Conservation (phyloP, 2,797 vertebrate genomes). For the Phalloptychus januarius region DNA sequence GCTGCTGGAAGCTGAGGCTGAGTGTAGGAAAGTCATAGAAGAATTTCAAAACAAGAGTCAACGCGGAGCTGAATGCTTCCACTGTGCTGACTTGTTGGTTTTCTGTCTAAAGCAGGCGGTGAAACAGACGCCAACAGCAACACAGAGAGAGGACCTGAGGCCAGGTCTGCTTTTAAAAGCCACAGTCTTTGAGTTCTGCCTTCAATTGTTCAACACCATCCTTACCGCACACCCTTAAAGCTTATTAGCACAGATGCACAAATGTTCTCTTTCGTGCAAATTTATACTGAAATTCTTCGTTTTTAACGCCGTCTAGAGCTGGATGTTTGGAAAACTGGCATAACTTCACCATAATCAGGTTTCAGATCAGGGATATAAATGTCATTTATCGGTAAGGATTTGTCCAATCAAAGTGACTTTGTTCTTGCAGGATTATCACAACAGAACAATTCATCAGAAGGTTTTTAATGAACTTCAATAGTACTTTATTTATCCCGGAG, state of each 20-base stretch:
- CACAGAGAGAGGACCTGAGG: slow-evolving; percentile 49
- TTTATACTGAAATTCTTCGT: slow-evolving; percentile 10
- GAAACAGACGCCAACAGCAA: slow-evolving; percentile 55
- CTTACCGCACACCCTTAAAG: slow-evolving; percentile 37
- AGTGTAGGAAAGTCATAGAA: slow-evolving; percentile 39
- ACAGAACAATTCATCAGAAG: background rate
- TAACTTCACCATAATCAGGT: background rate
- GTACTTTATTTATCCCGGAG: background rate
- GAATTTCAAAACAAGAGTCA: slow-evolving; percentile 52
- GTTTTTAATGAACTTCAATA: background rate
- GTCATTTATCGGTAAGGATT: background rate
- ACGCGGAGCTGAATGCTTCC: slow-evolving; percentile 29
- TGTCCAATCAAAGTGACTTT: background rate
- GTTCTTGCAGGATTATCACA: background rate
- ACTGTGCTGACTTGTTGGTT: slow-evolving; percentile 37
- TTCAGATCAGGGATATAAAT: background rate
- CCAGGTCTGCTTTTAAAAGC: slow-evolving; percentile 64
- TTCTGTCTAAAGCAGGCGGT: slow-evolving; percentile 40
- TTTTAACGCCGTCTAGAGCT: background rate
- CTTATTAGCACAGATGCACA: slow-evolving; percentile 53
- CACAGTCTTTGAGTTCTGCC: slow-evolving; percentile 63
- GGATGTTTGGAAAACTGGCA: background rate
- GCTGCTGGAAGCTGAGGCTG: slow-evolving; percentile 30
- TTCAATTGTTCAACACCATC: slow-evolving; percentile 58
- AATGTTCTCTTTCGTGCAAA: slow-evolving; percentile 27